Evolutionary conservation across 92 coral and sea anemone species (phyloP).

Genomic region (Umimayanthus chanpuru): DNA sequence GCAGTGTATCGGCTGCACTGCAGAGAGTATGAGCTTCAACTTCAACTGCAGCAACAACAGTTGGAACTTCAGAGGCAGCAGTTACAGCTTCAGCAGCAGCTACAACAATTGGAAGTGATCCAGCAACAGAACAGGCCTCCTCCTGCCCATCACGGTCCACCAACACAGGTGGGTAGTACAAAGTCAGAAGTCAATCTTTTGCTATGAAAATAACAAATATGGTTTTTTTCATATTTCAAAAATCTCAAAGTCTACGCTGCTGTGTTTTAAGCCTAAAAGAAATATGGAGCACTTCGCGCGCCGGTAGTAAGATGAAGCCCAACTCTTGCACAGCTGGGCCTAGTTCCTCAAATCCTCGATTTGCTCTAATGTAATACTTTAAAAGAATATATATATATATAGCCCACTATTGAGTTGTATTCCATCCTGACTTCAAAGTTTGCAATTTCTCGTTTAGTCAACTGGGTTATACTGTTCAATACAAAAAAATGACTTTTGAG

Average conservation of each 20-base stretch:
- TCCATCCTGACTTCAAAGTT: too few species aligned
- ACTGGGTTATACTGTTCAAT: not conserved
- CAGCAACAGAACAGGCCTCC: constrained; percentile 67
- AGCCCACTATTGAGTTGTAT: too few species aligned
- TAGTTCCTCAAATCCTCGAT: too few species aligned
- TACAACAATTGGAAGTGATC: constrained; percentile 81
- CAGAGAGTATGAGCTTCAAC: constrained; percentile 85
- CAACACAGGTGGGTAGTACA: constrained; percentile 4
- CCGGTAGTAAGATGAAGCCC: too few species aligned
- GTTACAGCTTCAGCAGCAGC: constrained; percentile 89
- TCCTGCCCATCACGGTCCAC: not conserved
- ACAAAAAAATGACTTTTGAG: too few species aligned
- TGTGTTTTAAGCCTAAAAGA: too few species aligned
- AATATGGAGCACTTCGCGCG: too few species aligned
- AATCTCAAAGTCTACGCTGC: too few species aligned
- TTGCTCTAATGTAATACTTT: too few species aligned
- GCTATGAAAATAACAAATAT: not conserved
- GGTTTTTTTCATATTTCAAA: too few species aligned
- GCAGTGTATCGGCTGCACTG: constrained; percentile 87
- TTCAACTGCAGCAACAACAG: constrained; percentile 88
- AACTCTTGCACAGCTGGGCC: too few species aligned
- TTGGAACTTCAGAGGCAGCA: constrained; percentile 91
- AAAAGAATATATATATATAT: too few species aligned
- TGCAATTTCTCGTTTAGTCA: not conserved
- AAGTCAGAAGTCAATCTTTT: not conserved